phyloP scores from a whole-genome alignment of 2,888 invertebrate genomes.

The Ophion obscuratus region DNA sequence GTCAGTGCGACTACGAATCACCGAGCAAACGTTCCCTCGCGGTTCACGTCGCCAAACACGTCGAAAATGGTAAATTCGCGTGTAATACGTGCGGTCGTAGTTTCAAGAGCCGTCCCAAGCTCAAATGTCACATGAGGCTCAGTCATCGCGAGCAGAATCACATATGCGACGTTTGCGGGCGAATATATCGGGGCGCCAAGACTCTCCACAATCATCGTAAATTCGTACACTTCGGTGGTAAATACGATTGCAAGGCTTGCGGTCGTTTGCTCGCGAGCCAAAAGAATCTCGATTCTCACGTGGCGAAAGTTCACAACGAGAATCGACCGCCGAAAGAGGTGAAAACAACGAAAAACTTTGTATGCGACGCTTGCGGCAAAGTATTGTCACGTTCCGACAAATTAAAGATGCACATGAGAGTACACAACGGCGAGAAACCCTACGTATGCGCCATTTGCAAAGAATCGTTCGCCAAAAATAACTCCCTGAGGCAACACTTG shows the following conservation, averaged over 20 bases:
- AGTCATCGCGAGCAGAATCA: constrained; percentile 63
- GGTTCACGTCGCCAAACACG: constrained; percentile 63
- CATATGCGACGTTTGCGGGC: constrained; percentile 78
- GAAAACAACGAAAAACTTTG: constrained; percentile 74
- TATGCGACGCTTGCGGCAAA: constrained; percentile 83
- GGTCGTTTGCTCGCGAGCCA: constrained; percentile 82
- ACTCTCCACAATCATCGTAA: constrained; percentile 79
- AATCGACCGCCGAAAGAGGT: background rate
- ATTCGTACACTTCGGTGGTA: constrained; percentile 80
- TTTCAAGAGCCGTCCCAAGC: constrained; percentile 60
- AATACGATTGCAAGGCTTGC: constrained; percentile 80
- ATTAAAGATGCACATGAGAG: constrained; percentile 79
- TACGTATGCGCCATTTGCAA: constrained; percentile 79
- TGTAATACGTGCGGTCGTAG: constrained; percentile 66
- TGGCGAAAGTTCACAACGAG: constrained; percentile 77
- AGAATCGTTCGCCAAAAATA: constrained; percentile 79
- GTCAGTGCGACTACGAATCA: constrained; percentile 71
- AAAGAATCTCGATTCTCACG: constrained; percentile 83
- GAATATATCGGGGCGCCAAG: constrained; percentile 77
- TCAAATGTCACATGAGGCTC: constrained; percentile 67
- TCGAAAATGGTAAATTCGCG: background rate
- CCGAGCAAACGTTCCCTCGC: constrained; percentile 67
- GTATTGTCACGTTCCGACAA: constrained; percentile 78
- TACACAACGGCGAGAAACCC: constrained; percentile 80
- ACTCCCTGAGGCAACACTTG: constrained; percentile 80